Conservation (phyloP, 1,140 invertebrate species). For the Druon quercuslanigerum region DNA sequence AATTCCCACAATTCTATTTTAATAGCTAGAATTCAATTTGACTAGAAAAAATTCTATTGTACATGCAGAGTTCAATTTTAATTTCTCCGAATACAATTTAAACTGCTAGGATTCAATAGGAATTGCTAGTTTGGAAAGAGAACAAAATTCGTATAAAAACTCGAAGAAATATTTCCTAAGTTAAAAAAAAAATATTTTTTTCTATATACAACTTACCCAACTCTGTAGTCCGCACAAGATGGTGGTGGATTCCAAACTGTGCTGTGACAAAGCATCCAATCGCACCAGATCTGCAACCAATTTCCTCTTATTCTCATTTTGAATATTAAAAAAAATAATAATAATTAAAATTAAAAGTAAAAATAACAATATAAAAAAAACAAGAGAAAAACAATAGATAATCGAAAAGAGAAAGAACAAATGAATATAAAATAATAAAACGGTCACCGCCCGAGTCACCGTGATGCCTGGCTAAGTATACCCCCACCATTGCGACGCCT, state of each 20-base stretch:
- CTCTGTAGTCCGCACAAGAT: slow-evolving; percentile 84
- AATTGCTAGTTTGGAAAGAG: no score
- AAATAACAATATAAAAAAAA: not conserved
- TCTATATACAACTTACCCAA: slow-evolving; percentile 83
- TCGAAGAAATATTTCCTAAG: no score
- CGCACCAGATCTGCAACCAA: slow-evolving; percentile 85
- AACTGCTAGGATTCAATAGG: no score
- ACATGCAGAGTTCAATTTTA: no score
- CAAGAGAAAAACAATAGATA: not conserved
- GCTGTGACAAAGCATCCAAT: slow-evolving; percentile 92
- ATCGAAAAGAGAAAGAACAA: not conserved
- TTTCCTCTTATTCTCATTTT: not conserved
- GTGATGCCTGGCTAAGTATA: no score
- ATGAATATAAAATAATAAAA: slow-evolving; percentile 34
- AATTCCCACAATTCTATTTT: no score
- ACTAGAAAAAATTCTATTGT: no score
- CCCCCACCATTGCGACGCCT: no score
- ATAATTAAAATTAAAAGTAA: not conserved
- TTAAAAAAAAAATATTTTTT: not conserved
- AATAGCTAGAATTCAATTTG: no score
- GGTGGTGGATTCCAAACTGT: slow-evolving; percentile 91
- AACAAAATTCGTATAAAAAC: no score
- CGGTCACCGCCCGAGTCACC: no score
- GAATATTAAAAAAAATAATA: not conserved
- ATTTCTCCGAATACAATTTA: no score